A percentile compares a stretch with the other conserved stretches of the same genome.
These are phyloP conservation scores for Apis dorsata DNA, from an alignment of 1,140 invertebrate genomes.

Conservation along the genomic window DNA sequence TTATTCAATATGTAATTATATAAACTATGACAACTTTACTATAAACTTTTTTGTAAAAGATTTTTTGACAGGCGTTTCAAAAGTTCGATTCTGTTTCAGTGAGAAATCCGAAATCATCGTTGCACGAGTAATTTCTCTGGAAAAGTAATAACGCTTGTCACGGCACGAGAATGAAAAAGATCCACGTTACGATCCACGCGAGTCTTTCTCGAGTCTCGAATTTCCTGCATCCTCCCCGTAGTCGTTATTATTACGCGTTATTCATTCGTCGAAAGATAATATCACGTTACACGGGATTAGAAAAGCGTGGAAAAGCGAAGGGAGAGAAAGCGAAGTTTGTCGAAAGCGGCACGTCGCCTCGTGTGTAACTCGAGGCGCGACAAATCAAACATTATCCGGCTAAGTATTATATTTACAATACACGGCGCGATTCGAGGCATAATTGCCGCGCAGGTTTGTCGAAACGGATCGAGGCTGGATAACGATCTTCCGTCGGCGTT, in stretches of 20 bases:
- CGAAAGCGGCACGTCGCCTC: background rate
- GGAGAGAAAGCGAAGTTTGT: background rate
- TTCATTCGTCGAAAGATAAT: background rate
- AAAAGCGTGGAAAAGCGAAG: background rate
- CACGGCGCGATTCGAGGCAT: background rate
- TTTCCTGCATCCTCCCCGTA: background rate
- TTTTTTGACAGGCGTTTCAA: no score
- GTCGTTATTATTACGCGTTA: background rate
- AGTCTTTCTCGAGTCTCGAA: background rate
- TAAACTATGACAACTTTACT: no score
- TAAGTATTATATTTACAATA: background rate
- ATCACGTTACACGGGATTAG: background rate
- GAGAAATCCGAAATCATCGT: no score
- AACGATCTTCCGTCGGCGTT: conserved; percentile 34
- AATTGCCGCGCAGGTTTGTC: conserved; percentile 33
- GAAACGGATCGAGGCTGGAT: conserved; percentile 20
- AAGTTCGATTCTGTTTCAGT: no score
- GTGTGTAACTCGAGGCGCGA: conserved; percentile 33
- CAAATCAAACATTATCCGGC: conserved; percentile 11
- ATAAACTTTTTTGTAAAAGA: no score
- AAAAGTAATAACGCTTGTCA: background rate
- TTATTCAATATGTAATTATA: no score
- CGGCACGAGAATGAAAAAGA: no score
- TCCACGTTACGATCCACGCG: background rate
- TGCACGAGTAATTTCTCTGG: no score